phyloP scores from a whole-genome alignment of 1,140 invertebrate species.

The Orchestia grillus region DNA sequence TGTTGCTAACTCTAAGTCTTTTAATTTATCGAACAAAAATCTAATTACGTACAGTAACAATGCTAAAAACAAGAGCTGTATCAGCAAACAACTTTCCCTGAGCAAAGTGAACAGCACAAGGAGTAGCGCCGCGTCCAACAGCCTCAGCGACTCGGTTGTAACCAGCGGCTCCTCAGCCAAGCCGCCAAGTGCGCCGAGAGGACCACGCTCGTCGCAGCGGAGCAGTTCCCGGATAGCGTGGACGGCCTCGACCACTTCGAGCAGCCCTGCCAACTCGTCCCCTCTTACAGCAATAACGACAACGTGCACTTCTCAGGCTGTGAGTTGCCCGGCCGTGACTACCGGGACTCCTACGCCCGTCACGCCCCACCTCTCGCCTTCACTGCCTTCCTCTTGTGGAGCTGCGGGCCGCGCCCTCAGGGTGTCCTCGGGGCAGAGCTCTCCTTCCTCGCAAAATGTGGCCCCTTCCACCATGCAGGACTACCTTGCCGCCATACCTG shows the following conservation, averaged over 20 bases:
- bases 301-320: not conserved
- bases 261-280: not conserved
- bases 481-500: constrained; percentile 89
- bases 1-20: constrained; percentile 45
- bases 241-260: not conserved
- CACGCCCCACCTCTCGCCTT: constrained; percentile 1
- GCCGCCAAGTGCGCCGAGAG: not conserved
- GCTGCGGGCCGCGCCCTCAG: not conserved
- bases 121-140: not conserved
- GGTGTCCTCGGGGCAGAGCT: constrained; percentile 12
- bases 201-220: constrained; percentile 5
- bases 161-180: not conserved
- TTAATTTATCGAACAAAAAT: constrained; percentile 42
- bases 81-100: constrained; percentile 15
- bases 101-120: not conserved
- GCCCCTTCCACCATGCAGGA: constrained; percentile 80
- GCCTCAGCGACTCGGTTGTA: not conserved
- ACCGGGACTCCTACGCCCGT: not conserved
- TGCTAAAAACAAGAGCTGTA: constrained; percentile 1
- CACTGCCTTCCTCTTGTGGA: not conserved
- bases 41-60: constrained; percentile 17
- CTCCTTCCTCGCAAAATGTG: not conserved
- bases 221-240: constrained; percentile 17
- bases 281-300: constrained; percentile 18
- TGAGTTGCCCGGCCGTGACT: not conserved